A percentile compares a stretch with the other conserved stretches of the same genome.
Evolutionary conservation across 1,140 invertebrate genomes (phyloP).

Genomic region (Anoplophora glabripennis): DNA sequence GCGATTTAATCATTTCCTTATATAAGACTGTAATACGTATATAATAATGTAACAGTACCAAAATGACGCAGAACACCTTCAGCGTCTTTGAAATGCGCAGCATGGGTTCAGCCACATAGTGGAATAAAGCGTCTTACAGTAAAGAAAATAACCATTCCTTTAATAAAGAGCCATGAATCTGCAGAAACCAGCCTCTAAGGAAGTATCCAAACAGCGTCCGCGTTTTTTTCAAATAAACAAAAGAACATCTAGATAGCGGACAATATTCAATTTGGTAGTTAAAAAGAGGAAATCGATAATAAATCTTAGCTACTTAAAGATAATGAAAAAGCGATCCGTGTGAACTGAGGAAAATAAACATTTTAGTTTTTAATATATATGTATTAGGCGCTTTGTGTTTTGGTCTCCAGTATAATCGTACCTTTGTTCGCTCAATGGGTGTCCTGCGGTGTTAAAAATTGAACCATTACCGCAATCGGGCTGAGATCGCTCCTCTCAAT

Average conservation of each 20-base stretch:
- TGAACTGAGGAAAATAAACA: slow-evolving; percentile 44
- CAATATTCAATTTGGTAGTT: slow-evolving; percentile 32
- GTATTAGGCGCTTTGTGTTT: slow-evolving; percentile 46
- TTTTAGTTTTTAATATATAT: slow-evolving; percentile 48
- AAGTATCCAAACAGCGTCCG: too few relatives aligned
- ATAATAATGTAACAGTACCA: too few relatives aligned
- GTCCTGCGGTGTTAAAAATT: slow-evolving; percentile 48
- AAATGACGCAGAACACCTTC: too few relatives aligned
- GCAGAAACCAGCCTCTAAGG: too few relatives aligned
- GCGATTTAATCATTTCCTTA: too few relatives aligned
- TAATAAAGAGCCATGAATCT: too few relatives aligned
- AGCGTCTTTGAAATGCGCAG: too few relatives aligned
- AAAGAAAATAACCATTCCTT: too few relatives aligned
- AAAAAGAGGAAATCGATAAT: slow-evolving; percentile 31
- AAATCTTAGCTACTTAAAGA: slow-evolving; percentile 36
- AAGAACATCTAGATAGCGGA: slow-evolving; percentile 21
- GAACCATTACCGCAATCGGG: slow-evolving; percentile 46
- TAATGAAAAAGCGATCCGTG: slow-evolving; percentile 31
- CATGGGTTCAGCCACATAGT: too few relatives aligned
- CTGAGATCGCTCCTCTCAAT: slow-evolving; percentile 29
- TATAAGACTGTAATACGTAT: too few relatives aligned
- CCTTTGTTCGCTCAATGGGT: slow-evolving; percentile 46
- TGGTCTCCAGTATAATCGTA: slow-evolving; percentile 40
- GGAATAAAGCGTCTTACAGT: too few relatives aligned
- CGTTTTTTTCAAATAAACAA: slow-evolving; percentile 4